Base-by-base conservation (phyloP, 2,797 vertebrate species). In the Bryconaethiops microstoma region DNA sequence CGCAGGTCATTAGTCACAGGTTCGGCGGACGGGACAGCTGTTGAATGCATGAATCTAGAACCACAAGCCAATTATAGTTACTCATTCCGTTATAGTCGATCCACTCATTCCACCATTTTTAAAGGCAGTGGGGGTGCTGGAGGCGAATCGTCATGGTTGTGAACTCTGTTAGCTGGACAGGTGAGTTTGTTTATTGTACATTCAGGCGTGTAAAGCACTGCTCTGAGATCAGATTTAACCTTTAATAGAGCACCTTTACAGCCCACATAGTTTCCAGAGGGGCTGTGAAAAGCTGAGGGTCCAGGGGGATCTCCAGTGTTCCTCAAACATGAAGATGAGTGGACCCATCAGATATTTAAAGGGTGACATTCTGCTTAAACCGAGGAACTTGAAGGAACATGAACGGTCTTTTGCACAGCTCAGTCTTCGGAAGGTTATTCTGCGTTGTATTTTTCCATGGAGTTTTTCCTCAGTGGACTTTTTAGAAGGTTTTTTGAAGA, bases 141-240 rank as follows among this genome's bases (percentile, higher is more conserved):
- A 12, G 45, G 45, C 45, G 45, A 12, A 23, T 48, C 12, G 42
- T 2, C 42, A 7, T 23, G 67, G 14, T 48, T n/a, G 48, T 1
- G 21, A 21, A 12, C 21, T 48, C n/a, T 48, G 65, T 48, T 12
- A 48, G 19, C 65, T 48, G 40, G 42, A 48, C 45, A 62, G 63
- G 17, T 62, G 67, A 71, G 64, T 80, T 80, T 75, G 54, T 19
- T 68, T 52, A 69, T 54, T 8, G 42, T 39, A 23, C 25, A n/a
- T 74, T 69, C 72, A 23, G 1, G 67, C 16, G 48, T 23, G 13
- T n/a, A 21, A 69, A 67, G 64, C 19, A 1, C 42, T n/a, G 40
- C 64, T 10, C 5, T 63, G 9, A 48, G 65, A 40, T 23, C 40
- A 42, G 67, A 48, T 68, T 21, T 4, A 68, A 2, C n/a, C 57